Conservation (phyloP, 2,797 vertebrate genomes). For the Miichthys miiuy region DNA sequence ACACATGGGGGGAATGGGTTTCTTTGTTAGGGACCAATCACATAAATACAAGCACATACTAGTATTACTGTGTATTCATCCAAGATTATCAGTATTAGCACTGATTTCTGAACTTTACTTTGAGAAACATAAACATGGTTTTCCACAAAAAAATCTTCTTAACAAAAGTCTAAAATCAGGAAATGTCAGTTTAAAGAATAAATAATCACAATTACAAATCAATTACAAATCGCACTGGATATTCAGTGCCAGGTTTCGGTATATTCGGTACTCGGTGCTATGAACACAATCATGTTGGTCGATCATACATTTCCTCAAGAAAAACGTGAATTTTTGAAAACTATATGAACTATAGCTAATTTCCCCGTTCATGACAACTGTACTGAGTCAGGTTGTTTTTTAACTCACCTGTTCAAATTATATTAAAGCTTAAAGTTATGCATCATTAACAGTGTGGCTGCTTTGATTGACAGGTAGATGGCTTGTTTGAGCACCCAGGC, state of each 20-base stretch:
- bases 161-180: background rate
- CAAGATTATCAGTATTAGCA: background rate
- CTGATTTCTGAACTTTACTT: background rate
- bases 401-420: no score
- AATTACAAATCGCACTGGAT: background rate
- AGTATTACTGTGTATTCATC: background rate
- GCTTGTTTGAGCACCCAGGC: no score
- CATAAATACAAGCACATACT: background rate
- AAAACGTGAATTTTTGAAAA: no score
- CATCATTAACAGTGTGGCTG: no score
- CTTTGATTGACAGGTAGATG: no score
- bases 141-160: background rate
- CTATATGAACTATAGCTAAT: no score
- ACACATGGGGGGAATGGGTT: conserved; percentile 12
- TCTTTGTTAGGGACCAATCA: background rate
- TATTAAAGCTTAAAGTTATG: no score
- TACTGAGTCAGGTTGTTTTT: no score
- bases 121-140: background rate
- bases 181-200: background rate
- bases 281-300: no score
- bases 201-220: background rate
- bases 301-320: no score
- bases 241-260: background rate
- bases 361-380: no score
- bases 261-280: no score